phyloP scores from a whole-genome alignment of 2,797 vertebrate genomes.

The Spheniscus humboldti region DNA sequence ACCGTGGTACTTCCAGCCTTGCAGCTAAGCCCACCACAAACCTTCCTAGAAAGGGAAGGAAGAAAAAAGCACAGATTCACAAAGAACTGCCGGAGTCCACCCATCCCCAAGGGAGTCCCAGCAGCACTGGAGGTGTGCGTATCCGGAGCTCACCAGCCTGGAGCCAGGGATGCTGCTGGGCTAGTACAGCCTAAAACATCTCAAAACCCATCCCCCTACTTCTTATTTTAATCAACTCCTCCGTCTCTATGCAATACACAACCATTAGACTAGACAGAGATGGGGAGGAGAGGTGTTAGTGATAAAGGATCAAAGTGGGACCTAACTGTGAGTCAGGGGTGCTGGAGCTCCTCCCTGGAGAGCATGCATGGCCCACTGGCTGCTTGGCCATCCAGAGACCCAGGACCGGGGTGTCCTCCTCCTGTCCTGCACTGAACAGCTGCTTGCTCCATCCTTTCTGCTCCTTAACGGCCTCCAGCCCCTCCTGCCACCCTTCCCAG shows the following conservation, averaged over 20 bases:
- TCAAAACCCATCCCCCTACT: accelerated
- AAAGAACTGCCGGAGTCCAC: neutral
- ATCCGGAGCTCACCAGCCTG: neutral
- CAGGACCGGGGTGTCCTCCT: neutral
- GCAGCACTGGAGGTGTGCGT: accelerated
- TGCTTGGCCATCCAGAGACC: neutral
- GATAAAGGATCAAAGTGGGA: neutral
- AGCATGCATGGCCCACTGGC: accelerated
- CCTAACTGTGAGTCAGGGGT: neutral
- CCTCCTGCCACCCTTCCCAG: neutral
- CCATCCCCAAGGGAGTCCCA: accelerated
- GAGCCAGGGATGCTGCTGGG: neutral
- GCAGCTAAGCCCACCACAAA: neutral
- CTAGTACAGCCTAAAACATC: neutral
- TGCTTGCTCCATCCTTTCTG: neutral
- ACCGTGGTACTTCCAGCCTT: neutral
- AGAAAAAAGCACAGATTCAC: neutral
- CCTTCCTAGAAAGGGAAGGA: neutral
- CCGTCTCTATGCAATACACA: neutral
- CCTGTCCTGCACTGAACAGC: accelerated
- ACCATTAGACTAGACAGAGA: neutral
- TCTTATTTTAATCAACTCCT: neutral
- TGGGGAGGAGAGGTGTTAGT: neutral
- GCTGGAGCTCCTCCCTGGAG: neutral
- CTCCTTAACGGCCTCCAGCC: neutral